Percentiles rank a stretch among this genome's conserved stretches.
These are phyloP conservation scores for Todiramphus saurophagus DNA, from an alignment of 2,113 vertebrate genomes.

Conservation along the genomic window DNA sequence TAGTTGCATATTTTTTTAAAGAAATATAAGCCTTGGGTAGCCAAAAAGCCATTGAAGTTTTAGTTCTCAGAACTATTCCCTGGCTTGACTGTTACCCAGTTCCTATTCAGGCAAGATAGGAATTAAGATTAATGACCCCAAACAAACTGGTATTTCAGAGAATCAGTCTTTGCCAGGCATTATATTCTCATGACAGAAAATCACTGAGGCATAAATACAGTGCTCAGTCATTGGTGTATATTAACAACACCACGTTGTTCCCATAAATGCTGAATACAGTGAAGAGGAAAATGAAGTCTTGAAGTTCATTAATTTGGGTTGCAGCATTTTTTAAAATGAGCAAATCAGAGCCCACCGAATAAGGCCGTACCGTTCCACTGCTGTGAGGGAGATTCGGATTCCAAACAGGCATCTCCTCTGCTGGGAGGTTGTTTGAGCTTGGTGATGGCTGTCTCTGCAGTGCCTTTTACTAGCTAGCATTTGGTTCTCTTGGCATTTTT, in stretches of 20 bases:
- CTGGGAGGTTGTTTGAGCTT: background rate
- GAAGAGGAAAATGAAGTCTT: conserved; percentile 13
- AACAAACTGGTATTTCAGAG: conserved; percentile 61
- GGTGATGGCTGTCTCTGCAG: background rate
- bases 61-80: conserved; percentile 38
- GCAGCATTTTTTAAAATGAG: background rate
- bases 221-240: conserved; percentile 17
- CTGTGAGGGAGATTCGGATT: background rate
- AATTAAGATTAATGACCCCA: conserved; percentile 68
- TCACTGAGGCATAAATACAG: conserved; percentile 61
- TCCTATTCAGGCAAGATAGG: conserved; percentile 53
- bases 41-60: conserved; percentile 12
- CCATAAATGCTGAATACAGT: conserved; percentile 39
- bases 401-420: background rate
- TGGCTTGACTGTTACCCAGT: conserved; percentile 21
- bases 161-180: conserved; percentile 57
- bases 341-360: background rate
- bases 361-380: background rate
- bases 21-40: background rate
- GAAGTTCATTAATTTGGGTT: conserved; percentile 26
- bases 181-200: conserved; percentile 67
- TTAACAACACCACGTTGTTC: conserved; percentile 57
- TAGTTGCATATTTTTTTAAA: background rate
- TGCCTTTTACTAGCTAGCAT: background rate
- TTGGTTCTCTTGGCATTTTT: background rate